phyloP scores from a whole-genome alignment of 2,888 invertebrate species.

The Macaria liturata region DNA sequence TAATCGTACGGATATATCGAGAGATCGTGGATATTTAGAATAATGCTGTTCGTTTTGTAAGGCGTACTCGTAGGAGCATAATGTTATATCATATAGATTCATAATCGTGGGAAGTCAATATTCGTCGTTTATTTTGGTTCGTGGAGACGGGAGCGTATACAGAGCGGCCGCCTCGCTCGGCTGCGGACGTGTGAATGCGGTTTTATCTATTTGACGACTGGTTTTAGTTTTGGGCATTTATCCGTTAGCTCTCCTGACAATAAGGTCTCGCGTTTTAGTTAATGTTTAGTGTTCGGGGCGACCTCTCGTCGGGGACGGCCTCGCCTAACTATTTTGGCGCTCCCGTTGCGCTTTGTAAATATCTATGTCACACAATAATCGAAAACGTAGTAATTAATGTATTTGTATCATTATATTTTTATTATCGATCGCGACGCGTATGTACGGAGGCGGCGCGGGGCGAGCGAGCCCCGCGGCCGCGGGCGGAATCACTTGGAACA shows the following conservation, averaged over 20 bases:
- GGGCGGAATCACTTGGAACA: slow-evolving; percentile 77
- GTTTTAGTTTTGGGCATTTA: slow-evolving; percentile 70
- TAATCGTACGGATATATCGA: slow-evolving; percentile 75
- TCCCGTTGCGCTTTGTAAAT: slow-evolving; percentile 80
- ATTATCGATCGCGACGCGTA: slow-evolving; percentile 81
- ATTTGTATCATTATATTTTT: slow-evolving; percentile 83
- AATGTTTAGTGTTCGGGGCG: slow-evolving; percentile 66
- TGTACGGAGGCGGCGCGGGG: slow-evolving; percentile 52
- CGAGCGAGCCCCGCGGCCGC: slow-evolving; percentile 48
- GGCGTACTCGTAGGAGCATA: slow-evolving; percentile 70
- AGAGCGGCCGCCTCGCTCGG: slow-evolving; percentile 38
- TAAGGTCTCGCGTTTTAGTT: slow-evolving; percentile 73
- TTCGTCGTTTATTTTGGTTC: slow-evolving; percentile 47
- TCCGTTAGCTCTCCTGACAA: slow-evolving; percentile 72
- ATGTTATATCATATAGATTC: slow-evolving; percentile 65
- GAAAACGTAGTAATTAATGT: slow-evolving; percentile 81
- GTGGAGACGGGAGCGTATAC: slow-evolving; percentile 23
- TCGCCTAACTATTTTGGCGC: slow-evolving; percentile 74
- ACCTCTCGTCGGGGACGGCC: slow-evolving; percentile 64
- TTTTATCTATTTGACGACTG: slow-evolving; percentile 73
- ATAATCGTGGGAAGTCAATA: slow-evolving; percentile 61
- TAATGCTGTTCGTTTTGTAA: slow-evolving; percentile 78
- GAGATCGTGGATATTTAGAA: slow-evolving; percentile 75
- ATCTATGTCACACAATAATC: slow-evolving; percentile 83
- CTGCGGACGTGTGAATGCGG: slow-evolving; percentile 45